Evolutionary conservation across 2,113 vertebrate species (phyloP).

Genomic region (Amblyopsis rosae): DNA sequence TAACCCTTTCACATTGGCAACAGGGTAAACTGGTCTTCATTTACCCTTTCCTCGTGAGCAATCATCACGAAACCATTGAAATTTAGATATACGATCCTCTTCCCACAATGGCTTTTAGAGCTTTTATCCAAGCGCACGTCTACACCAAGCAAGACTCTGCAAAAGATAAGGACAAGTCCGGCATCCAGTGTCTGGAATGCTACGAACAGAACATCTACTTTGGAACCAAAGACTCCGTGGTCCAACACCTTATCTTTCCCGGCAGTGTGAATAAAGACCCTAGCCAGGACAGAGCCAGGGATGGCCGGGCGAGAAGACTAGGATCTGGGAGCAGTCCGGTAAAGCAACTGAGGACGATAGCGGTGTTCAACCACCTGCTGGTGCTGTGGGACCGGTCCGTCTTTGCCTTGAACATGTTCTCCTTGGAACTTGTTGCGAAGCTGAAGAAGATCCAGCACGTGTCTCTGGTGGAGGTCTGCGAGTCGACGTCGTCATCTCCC

Average conservation of each 20-base stretch:
- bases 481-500: slow-evolving; percentile 15
- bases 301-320: slow-evolving; percentile 62
- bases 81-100: background rate
- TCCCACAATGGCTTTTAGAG: slow-evolving; percentile 52
- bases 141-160: slow-evolving; percentile 47
- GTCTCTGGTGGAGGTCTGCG: slow-evolving; percentile 55
- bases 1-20: background rate
- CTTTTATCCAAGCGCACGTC: slow-evolving; percentile 53
- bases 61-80: background rate
- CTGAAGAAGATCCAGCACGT: slow-evolving; percentile 70
- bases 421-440: slow-evolving; percentile 56
- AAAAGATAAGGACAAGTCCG: slow-evolving; percentile 64
- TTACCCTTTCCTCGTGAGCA: background rate
- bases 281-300: slow-evolving; percentile 26
- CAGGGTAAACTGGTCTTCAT: background rate
- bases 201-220: slow-evolving; percentile 64
- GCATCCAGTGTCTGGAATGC: slow-evolving; percentile 65
- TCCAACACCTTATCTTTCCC: slow-evolving; percentile 61
- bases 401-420: slow-evolving; percentile 72
- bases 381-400: slow-evolving; percentile 67
- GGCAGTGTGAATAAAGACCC: slow-evolving; percentile 7
- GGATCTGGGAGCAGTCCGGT: slow-evolving; percentile 52
- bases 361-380: slow-evolving; percentile 72
- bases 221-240: slow-evolving; percentile 59
- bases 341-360: slow-evolving; percentile 55